A percentile compares a stretch with the other conserved stretches of the same genome.
phyloP scores from a whole-genome alignment of 1,140 invertebrate genomes.

The Chironomus tepperi region DNA sequence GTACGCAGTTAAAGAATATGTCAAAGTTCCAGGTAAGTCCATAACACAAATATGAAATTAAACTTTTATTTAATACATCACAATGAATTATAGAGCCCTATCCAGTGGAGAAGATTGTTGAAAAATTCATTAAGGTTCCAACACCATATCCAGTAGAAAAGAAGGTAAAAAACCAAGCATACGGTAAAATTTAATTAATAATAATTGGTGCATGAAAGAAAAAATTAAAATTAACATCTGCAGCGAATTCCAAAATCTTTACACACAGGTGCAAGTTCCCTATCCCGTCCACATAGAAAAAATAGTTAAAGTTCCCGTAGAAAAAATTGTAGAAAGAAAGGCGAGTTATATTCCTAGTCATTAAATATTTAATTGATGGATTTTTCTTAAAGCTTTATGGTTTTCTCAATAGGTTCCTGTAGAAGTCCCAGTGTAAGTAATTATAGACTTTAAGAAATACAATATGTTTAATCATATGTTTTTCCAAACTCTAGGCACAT shows the following conservation, averaged over 20 bases:
- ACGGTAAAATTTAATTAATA: background rate
- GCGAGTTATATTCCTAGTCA: slow-evolving; percentile 27
- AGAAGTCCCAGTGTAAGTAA: background rate
- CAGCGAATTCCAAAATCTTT: slow-evolving; percentile 4
- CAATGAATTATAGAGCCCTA: slow-evolving; percentile 26
- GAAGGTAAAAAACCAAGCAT: slow-evolving; percentile 32
- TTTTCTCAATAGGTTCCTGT: background rate
- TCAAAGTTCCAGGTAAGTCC: background rate
- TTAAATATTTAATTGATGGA: background rate
- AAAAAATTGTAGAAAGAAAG: slow-evolving; percentile 39
- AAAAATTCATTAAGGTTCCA: slow-evolving; percentile 45
- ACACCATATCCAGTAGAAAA: slow-evolving; percentile 49
- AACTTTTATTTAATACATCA: background rate
- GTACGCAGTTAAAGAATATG: slow-evolving; percentile 15
- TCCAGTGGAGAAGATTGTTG: slow-evolving; percentile 35
- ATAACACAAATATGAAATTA: background rate
- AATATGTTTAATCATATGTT: background rate
- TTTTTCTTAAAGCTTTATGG: background rate
- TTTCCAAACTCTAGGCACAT: background rate
- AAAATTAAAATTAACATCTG: background rate
- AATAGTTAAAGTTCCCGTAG: slow-evolving; percentile 43
- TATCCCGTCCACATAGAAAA: slow-evolving; percentile 41
- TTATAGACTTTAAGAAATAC: background rate
- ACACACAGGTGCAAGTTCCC: slow-evolving; percentile 38
- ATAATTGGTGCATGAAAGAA: no score